Base-by-base conservation (phyloP, 2,888 invertebrate species). In the Onchidella celtica region DNA sequence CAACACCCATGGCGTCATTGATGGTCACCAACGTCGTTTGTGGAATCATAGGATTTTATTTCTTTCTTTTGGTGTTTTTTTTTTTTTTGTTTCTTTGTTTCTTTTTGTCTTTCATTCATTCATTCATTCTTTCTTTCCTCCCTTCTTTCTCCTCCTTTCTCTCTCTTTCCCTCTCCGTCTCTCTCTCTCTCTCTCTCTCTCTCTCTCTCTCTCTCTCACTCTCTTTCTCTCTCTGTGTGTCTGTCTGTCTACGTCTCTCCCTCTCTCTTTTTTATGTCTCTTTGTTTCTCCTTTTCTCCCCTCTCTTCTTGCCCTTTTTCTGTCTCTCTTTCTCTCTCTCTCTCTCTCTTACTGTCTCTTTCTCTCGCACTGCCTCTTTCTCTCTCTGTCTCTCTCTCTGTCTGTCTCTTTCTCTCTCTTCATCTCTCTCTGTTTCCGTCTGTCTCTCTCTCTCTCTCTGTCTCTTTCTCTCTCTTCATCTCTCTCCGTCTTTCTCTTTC, bases 401-500 rank as follows among this genome's bases (percentile, higher is more conserved):
- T 59, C 14, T 61, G 29, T 75, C 38, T 75, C 29, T 68, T 24
- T 66, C 38, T 61, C 32, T 61, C n/a, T 61, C 32, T 61, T 27
- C 57, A n/a, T 21, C 6, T 17, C 32, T 24, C 32, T 65, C 66
- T 75, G n/a, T n/a, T n/a, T n/a, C n/a, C n/a, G n/a, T n/a, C n/a
- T n/a, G n/a, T n/a, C n/a, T n/a, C n/a, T n/a, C 68, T 75, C 68
- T 81, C 68, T 66, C 66, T 75, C 75, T 68, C 68, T 66, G 36
- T 75, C 59, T 59, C n/a, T 24, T 59, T 59, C 59, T 21, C 27
- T 47, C 69, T 68, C 68, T 66, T 21, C 40, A n/a, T 68, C n/a
- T n/a, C n/a, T n/a, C n/a, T n/a, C n/a, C n/a, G n/a, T n/a, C n/a
- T n/a, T n/a, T n/a, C n/a, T n/a, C n/a, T n/a, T n/a, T n/a, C n/a